A percentile compares a stretch with the other conserved stretches of the same genome.
These are phyloP conservation scores for Paracyclopina nana DNA, from an alignment of 1,140 invertebrate species.

Conservation along the genomic window DNA sequence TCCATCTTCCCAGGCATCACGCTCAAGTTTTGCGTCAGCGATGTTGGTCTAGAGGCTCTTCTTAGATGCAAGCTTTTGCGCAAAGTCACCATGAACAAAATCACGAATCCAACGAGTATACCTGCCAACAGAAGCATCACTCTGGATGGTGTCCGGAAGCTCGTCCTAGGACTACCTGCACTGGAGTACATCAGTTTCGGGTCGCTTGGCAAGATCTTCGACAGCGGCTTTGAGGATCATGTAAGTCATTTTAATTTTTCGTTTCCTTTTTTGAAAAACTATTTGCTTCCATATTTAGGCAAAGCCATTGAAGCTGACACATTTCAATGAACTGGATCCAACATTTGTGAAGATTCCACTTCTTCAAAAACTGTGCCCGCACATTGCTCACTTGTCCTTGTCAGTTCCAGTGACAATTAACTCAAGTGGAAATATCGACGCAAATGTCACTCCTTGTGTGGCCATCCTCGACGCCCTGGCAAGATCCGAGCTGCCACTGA, in stretches of 20 bases:
- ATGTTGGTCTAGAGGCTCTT: not conserved
- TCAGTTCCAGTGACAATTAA: not conserved
- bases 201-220: slow-evolving; percentile 1
- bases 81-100: slow-evolving; percentile 10
- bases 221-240: not conserved
- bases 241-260: too few relatives aligned
- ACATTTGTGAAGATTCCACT: not conserved
- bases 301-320: slow-evolving; percentile 1
- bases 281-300: too few relatives aligned
- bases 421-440: not conserved
- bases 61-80: not conserved
- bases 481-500: not conserved
- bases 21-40: slow-evolving; percentile 3
- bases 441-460: not conserved
- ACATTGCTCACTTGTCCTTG: slow-evolving; percentile 2
- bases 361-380: not conserved
- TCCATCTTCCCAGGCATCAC: not conserved
- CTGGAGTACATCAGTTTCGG: slow-evolving; percentile 11
- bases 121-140: slow-evolving; percentile 1
- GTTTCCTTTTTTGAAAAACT: too few relatives aligned
- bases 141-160: not conserved
- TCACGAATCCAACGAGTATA: not conserved
- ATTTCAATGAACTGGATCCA: slow-evolving; percentile 5
- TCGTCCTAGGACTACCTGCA: not conserved
- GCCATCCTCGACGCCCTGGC: not conserved